phyloP scores from a whole-genome alignment of 2,888 invertebrate genomes.

The Parochlus steinenii region DNA sequence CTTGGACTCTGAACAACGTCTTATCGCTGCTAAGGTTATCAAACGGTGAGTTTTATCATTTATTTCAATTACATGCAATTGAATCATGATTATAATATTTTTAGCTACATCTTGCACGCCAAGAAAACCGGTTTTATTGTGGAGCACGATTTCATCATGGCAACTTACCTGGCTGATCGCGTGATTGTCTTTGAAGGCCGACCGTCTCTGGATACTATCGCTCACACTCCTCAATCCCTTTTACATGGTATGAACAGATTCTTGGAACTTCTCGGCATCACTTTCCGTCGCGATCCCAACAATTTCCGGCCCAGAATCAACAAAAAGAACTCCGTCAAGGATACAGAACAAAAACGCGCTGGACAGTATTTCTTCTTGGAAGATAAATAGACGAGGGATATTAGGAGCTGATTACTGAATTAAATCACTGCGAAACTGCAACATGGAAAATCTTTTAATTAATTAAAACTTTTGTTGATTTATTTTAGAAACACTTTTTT shows the following conservation, averaged over 20 bases:
- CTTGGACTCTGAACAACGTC: slow-evolving; percentile 98
- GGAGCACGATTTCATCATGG: slow-evolving; percentile 99
- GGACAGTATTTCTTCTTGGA: slow-evolving; percentile 99
- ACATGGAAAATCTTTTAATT: no score
- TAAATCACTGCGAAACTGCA: no score
- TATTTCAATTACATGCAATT: slow-evolving; percentile 2
- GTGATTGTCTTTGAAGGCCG: slow-evolving; percentile 96
- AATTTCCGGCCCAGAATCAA: slow-evolving; percentile 98
- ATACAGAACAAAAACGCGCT: slow-evolving; percentile 89
- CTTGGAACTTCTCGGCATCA: slow-evolving; percentile 86
- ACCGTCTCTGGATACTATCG: slow-evolving; percentile 77
- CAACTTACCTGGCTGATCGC: slow-evolving; percentile 94
- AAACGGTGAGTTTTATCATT: slow-evolving; percentile 50
- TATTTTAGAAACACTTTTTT: no score
- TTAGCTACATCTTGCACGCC: slow-evolving; percentile 88
- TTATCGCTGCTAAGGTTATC: slow-evolving; percentile 97
- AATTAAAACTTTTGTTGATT: no score
- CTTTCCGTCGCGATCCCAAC: slow-evolving; percentile 96
- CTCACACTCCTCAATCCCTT: slow-evolving; percentile 82
- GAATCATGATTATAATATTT: slow-evolving; percentile 16
- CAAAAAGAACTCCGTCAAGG: slow-evolving; percentile 93
- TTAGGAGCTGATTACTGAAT: no score
- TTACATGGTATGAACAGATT: slow-evolving; percentile 98
- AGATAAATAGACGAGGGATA: slow-evolving; percentile 33
- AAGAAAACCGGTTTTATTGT: slow-evolving; percentile 99